Evolutionary conservation across 2,797 vertebrate species (phyloP), one percentile per base, ranked within the genome.

Genomic region (Odontamblyopus rebecca): DNA sequence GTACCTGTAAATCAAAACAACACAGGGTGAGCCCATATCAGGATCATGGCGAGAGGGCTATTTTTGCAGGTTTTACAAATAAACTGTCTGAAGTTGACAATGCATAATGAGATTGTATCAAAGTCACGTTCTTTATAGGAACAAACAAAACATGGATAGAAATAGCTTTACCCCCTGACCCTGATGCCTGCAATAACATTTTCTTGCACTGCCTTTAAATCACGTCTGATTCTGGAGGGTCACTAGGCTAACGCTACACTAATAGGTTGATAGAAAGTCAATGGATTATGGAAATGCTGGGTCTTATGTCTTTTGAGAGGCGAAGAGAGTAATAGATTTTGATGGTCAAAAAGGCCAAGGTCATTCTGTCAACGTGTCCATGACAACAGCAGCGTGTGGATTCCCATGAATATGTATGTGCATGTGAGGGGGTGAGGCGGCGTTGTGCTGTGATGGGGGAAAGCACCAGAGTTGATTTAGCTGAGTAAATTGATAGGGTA

Each of bases 1-100:
- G 61, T 72, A 32, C n/a, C 51, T 71, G 62, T 59, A 50, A 65
- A 26, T 65, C 63, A 48, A 26, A 65, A 66, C 62, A 64, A 27
- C 62, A 64, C 62, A 41, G 30, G 64, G 44, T 66, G 44, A 66
- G 26, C 8, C 44, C 26, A 6, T 66, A 51, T 16, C 26, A 66
- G 44, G 23, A 4, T 50, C 26, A 18, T 30, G 44, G 64, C 19
- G 44, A 66, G 64, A 50, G 64, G 64, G 44, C 64, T 66, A 66
- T 66, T 66, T 66, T 50, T 66, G 27, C 44, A 51, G 15, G 13
- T 66, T 50, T 65, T 50, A 66, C 41, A 66, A 50, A 66, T 66
- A 66, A 63, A 27, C 38, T 2, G 38, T 66, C 15, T 66, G 13
- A 50, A 65, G 38, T 29, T 50, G 61, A 64, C 61, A 64, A 44